Base-by-base conservation (phyloP, 2,888 invertebrate genomes). In the Agrypnus murinus region DNA sequence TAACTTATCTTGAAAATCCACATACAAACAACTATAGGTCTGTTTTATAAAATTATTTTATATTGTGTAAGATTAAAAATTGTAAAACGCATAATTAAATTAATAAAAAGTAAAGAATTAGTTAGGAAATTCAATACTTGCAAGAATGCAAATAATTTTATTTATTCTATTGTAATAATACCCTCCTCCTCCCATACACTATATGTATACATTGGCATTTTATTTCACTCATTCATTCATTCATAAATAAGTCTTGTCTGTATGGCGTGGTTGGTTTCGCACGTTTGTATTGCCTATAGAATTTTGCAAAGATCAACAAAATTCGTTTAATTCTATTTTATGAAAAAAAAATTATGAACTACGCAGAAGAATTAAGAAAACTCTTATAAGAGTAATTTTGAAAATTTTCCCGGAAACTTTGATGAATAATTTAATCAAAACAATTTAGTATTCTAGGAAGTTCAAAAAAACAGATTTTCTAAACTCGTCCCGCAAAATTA, bases 1-100 rank as follows among this genome's bases (percentile, higher is more conserved):
- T 55, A 55, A 4, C 55, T 55, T 55, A 55, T 55, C 55, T 55
- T 36, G 36, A 3, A 55, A 55, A 55, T 55, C 55, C 50, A 5
- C 6, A 12, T 17, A 55, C 36, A 53, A 53, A 53, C 31, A 32
- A 36, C 36, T 55, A 55, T 31, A 50, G 12, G 25, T 31, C 14
- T 25, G 31, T 50, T 50, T 19, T 19, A 0, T 12, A 15, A 14
- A 15, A 43, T 43, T 43, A 43, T 15, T 43, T 15, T 43, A 43
- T 43, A 43, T 43, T 43, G 43, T 43, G 43, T 15, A 43, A 43
- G 43, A 15, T 6, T 7, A 10, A 7, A 12, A 10, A 12, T 40
- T 2, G 7, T 40, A 12, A 10, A 40, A 40, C 40, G 36, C 36
- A 9, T 8, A 36, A 36, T 36, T 9, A 36, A 36, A 36, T 10